Conservation (phyloP, 2,113 vertebrate genomes). For the Reinhardtius hippoglossoides region DNA sequence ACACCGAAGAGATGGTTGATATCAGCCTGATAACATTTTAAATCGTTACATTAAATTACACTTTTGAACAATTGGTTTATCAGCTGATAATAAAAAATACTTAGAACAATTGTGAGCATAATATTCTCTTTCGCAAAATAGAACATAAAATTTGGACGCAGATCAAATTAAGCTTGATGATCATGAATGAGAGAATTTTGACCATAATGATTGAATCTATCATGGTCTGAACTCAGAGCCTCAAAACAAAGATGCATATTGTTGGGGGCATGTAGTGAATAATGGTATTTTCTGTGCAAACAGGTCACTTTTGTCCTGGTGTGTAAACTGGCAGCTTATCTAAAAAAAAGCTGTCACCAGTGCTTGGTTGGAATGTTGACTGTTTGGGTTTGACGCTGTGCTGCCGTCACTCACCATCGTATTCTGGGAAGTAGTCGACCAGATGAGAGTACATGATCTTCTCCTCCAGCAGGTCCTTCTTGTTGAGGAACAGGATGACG, state of each 20-base stretch:
- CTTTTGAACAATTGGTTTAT: no score
- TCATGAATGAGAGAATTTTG: no score
- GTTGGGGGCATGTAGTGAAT: neutral
- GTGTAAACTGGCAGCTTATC: neutral
- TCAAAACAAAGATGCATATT: neutral
- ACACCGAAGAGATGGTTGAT: neutral
- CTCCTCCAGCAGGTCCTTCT: conserved; percentile 96
- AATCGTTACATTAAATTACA: no score
- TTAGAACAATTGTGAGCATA: no score
- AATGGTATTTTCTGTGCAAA: no score
- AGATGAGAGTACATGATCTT: conserved; percentile 97
- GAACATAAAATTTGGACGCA: no score
- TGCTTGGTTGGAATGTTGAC: neutral
- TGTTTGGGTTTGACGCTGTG: neutral
- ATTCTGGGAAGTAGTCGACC: conserved; percentile 96
- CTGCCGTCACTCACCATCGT: conserved; percentile 87
- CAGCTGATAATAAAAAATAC: no score
- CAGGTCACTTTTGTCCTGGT: neutral
- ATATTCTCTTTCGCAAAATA: no score
- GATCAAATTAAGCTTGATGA: no score
- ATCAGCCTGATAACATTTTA: no score
- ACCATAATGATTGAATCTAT: no score
- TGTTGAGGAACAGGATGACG: conserved; percentile 97
- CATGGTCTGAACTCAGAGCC: no score
- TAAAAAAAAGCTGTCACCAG: neutral